These are phyloP conservation scores for Dasysyrphus tricinctus DNA, from an alignment of 2,888 invertebrate genomes.

Conservation along the genomic window DNA sequence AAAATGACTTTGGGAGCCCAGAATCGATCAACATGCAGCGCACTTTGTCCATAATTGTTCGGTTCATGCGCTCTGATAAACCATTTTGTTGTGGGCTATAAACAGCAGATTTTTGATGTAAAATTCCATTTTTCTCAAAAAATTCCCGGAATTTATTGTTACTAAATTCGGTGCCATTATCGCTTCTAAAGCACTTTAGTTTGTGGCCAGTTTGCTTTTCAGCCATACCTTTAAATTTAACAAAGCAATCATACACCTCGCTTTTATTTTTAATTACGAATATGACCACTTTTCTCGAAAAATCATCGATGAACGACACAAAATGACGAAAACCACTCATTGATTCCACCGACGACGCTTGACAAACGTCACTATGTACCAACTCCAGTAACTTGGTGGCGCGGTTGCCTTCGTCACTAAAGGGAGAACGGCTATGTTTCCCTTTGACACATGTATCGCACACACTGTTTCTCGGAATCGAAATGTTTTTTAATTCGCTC, in stretches of 20 bases:
- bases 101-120: constrained; percentile 56
- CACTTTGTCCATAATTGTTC: constrained; percentile 58
- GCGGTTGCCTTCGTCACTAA: constrained; percentile 62
- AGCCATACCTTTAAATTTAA: constrained; percentile 57
- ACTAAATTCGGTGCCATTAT: constrained; percentile 64
- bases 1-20: no score
- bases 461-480: constrained; percentile 44
- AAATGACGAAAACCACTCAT: no score
- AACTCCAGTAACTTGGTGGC: constrained; percentile 76
- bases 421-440: constrained; percentile 74
- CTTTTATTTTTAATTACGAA: constrained; percentile 52
- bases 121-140: constrained; percentile 49
- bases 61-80: constrained; percentile 55
- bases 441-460: constrained; percentile 74
- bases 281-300: constrained; percentile 48
- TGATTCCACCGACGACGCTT: no score
- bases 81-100: no score
- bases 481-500: constrained; percentile 43
- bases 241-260: constrained; percentile 52
- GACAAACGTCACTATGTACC: no score
- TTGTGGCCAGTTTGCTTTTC: constrained; percentile 61
- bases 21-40: constrained; percentile 55
- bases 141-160: constrained; percentile 57
- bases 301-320: no score
- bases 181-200: constrained; percentile 61